A percentile compares a stretch with the other conserved stretches of the same genome.
Evolutionary conservation across 2,888 invertebrate species (phyloP).

Genomic region (Steinernema carpocapsae): DNA sequence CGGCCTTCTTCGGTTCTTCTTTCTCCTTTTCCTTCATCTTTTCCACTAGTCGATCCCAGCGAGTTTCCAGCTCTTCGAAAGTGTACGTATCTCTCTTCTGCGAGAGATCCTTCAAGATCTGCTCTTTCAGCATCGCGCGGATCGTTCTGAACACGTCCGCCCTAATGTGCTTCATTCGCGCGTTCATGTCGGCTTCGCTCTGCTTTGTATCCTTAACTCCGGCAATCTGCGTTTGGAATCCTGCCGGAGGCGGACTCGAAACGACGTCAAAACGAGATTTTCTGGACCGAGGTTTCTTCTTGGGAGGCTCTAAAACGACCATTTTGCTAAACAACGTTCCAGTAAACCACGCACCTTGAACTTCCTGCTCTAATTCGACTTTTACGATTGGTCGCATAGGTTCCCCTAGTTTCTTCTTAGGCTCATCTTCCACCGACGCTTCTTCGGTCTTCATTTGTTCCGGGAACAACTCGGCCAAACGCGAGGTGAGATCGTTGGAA

Average conservation of each 20-base stretch:
- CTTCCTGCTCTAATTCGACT: neutral
- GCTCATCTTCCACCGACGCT: neutral
- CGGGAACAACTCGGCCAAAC: slow-evolving; percentile 22
- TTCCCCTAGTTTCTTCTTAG: neutral
- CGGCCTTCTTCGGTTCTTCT: neutral
- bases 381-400: too few relatives aligned
- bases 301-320: neutral
- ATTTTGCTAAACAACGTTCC: too few relatives aligned
- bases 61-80: slow-evolving; percentile 13
- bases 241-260: neutral
- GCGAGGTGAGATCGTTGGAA: slow-evolving; percentile 6
- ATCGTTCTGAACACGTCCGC: neutral
- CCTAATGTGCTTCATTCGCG: neutral
- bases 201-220: neutral
- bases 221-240: neutral
- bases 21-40: slow-evolving; percentile 5
- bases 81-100: slow-evolving; percentile 25
- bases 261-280: slow-evolving; percentile 24
- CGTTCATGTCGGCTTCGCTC: neutral
- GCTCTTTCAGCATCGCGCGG: slow-evolving; percentile 17
- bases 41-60: slow-evolving; percentile 7
- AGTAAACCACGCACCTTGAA: neutral
- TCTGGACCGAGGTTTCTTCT: neutral
- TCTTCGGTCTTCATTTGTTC: slow-evolving; percentile 14
- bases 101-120: slow-evolving; percentile 19